These are phyloP conservation scores for Poeciliopsis turneri DNA, from an alignment of 2,797 vertebrate genomes.

Conservation along the genomic window DNA sequence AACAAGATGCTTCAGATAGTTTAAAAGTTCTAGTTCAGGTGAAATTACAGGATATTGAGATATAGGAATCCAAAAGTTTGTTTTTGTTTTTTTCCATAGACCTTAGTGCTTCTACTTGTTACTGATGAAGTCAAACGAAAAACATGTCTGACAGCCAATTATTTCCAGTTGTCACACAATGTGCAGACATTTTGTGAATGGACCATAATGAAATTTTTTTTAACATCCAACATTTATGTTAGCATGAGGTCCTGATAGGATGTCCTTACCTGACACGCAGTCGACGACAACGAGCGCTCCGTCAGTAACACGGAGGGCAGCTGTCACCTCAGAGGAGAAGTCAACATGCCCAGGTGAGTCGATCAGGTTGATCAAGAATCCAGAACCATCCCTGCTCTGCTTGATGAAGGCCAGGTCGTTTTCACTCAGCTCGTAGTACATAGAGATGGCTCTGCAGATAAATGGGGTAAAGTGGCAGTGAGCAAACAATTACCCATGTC, in stretches of 20 bases:
- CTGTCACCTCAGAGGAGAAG: conserved; percentile 97
- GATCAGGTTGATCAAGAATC: conserved; percentile 96
- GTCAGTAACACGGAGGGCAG: conserved; percentile 95
- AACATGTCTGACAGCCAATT: neutral
- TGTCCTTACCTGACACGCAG: conserved; percentile 90
- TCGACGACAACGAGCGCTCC: conserved; percentile 95
- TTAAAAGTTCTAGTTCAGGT: neutral
- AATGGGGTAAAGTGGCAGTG: neutral
- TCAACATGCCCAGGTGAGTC: conserved; percentile 96
- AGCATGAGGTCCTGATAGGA: neutral
- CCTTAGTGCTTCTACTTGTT: neutral
- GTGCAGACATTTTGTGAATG: neutral
- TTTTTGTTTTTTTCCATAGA: neutral
- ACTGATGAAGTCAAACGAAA: neutral
- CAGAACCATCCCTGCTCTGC: conserved; percentile 90
- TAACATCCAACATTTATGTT: neutral
- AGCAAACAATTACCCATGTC: neutral
- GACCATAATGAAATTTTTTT: neutral
- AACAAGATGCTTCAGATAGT: neutral
- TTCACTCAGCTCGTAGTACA: conserved; percentile 89
- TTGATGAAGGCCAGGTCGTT: conserved; percentile 94
- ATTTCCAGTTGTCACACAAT: neutral
- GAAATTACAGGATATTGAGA: neutral
- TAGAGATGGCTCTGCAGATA: conserved; percentile 88
- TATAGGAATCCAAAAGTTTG: neutral